phyloP scores from a whole-genome alignment of 2,888 invertebrate genomes.

The Antheraea yamamai region DNA sequence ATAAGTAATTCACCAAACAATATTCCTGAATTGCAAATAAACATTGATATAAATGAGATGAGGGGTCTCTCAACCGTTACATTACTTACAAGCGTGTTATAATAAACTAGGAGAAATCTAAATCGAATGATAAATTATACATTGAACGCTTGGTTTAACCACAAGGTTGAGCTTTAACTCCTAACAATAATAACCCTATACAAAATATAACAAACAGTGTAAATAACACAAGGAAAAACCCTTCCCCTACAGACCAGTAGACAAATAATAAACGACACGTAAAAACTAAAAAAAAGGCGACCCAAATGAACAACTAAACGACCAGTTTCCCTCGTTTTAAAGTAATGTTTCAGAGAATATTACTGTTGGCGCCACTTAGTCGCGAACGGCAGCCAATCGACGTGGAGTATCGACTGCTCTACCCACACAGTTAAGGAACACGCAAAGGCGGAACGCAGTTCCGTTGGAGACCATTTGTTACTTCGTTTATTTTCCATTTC shows the following conservation, averaged over 20 bases:
- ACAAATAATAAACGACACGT: slow-evolving; percentile 2
- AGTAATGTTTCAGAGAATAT: slow-evolving; percentile 33
- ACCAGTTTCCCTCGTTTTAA: slow-evolving; percentile 21
- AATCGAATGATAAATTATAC: background rate
- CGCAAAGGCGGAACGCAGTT: slow-evolving; percentile 37
- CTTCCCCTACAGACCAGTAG: background rate
- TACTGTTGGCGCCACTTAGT: slow-evolving; percentile 49
- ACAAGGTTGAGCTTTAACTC: too few species aligned
- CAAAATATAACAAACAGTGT: too few species aligned
- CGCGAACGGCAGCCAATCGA: slow-evolving; percentile 53
- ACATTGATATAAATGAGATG: slow-evolving; percentile 17
- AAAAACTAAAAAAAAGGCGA: slow-evolving; percentile 14
- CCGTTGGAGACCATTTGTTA: background rate
- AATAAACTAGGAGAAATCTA: background rate
- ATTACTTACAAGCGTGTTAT: background rate
- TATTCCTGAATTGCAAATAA: slow-evolving; percentile 18
- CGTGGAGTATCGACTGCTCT: slow-evolving; percentile 42
- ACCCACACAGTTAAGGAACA: slow-evolving; percentile 39
- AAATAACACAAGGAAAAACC: background rate
- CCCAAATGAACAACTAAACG: slow-evolving; percentile 19
- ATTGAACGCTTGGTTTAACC: background rate
- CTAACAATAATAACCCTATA: too few species aligned
- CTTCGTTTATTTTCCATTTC: background rate
- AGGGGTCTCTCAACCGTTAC: slow-evolving; percentile 5
- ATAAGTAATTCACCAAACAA: slow-evolving; percentile 19